Base-by-base conservation (phyloP, 64 coral and sea anemone species). In the Montipora efflorescens region DNA sequence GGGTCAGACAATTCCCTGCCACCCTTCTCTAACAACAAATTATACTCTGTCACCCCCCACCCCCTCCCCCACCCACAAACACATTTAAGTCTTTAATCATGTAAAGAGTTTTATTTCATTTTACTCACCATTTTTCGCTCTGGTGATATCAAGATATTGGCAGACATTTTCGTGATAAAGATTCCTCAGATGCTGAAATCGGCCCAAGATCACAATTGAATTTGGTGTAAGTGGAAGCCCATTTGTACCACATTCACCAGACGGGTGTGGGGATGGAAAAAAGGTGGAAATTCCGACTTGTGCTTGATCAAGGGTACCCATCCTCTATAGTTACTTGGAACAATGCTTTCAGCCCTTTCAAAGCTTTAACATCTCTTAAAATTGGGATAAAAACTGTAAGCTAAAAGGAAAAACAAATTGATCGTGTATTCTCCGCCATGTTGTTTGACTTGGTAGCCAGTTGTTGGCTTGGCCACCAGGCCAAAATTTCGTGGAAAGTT, bases 201-300 rank as follows among this genome's bases (percentile, higher is more conserved):
- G 88, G 6, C 98, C 98, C 78, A 96, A 92, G 55, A 99, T 90
- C 12, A 99, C 98, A 36, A 99, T 99, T 15, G 98, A 99, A 71
- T 99, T 99, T 25, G 98, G 98, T 59, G 98, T 99, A 3, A 99
- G 81, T 4, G 98, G 98, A 15, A 99, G 52, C 7, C 98, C 98
- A 93, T 99, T 99, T 5, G 98, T 99, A 50, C 98, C 98, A 53
- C 98, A 99, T 18, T 89, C 73, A 25, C 94, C 94, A 53, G 98
- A 91, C 13, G 98, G 98, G 82, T 99, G 98, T 3, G 93, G 94
- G 13, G 95, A 96, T 0, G 98, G 94, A 91, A 96, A 91, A 70
- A 99, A 99, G 50, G 98, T 96, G 73, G 88, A 99, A 61, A 99
- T 94, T 52, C 98, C 98, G 13, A 99, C 95, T 83, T 94, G 79